phyloP scores from a whole-genome alignment of 2,888 invertebrate species.

The Pseudococcus longispinus region DNA sequence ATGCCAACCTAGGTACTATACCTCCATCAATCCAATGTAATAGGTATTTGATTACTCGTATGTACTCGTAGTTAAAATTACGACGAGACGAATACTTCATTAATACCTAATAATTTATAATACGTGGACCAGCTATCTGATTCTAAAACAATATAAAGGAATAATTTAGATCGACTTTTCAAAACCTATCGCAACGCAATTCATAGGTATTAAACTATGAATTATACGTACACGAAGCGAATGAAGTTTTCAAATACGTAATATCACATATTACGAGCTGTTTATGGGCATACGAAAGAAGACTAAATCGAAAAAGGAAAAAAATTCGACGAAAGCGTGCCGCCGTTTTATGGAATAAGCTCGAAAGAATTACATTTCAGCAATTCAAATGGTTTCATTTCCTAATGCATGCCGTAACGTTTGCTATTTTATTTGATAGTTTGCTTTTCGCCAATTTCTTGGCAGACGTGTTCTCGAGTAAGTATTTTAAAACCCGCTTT shows the following conservation, averaged over 20 bases:
- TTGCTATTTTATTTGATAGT: slow-evolving; percentile 19
- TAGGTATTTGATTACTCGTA: no score
- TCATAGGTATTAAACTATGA: background rate
- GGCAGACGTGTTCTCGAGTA: slow-evolving; percentile 13
- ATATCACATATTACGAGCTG: background rate
- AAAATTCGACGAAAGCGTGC: background rate
- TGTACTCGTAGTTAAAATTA: no score
- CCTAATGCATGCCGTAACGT: slow-evolving; percentile 9
- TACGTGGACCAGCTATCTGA: no score
- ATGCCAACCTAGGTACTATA: no score
- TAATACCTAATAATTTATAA: no score
- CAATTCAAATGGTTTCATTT: background rate
- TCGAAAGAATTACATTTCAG: background rate
- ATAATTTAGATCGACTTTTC: no score
- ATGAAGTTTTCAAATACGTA: background rate
- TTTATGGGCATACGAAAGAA: background rate
- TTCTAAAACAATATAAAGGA: no score
- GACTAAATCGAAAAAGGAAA: background rate
- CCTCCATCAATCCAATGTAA: no score
- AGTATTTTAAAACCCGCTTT: background rate
- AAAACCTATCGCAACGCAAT: background rate
- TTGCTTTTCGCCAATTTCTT: slow-evolving; percentile 23
- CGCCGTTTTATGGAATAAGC: background rate
- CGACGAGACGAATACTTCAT: no score
- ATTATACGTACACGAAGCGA: background rate